Evolutionary conservation across 2,113 vertebrate genomes (phyloP).

Genomic region (Ammospiza caudacuta): DNA sequence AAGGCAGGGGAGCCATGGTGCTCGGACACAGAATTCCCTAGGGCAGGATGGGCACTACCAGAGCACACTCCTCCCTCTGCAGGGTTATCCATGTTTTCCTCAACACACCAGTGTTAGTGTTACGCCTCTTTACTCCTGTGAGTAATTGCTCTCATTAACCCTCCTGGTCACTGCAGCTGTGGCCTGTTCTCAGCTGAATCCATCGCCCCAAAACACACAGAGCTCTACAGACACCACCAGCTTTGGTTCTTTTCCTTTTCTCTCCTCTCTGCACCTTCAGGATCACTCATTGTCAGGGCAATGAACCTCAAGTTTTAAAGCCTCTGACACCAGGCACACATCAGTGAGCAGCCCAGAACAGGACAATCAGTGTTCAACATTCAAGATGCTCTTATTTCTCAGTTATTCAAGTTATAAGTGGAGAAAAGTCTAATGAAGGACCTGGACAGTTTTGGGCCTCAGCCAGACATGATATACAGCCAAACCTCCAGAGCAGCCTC

Average conservation of each 20-base stretch:
- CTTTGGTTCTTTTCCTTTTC: neutral
- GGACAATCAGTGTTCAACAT: neutral
- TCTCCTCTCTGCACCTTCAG: neutral
- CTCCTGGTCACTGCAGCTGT: neutral
- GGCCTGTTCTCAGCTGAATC: neutral
- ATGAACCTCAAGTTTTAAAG: neutral
- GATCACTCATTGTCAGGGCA: neutral
- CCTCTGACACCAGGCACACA: neutral
- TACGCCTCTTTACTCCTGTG: neutral
- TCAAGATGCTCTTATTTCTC: neutral
- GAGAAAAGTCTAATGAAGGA: neutral
- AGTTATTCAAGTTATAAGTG: neutral
- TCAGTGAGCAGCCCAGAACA: neutral
- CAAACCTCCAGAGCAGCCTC: neutral
- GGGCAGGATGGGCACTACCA: neutral
- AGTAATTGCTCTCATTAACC: neutral
- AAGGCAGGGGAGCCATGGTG: accelerated
- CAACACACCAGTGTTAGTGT: neutral
- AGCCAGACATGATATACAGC: neutral
- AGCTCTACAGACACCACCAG: neutral
- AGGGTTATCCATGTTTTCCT: neutral
- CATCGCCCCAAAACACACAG: neutral
- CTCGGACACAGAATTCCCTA: accelerated
- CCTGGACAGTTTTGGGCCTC: neutral
- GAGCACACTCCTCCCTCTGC: neutral